A percentile compares a stretch with the other conserved stretches of the same genome.
Conservation (phyloP, 2,888 invertebrate genomes). For the Hipparchia semele region DNA sequence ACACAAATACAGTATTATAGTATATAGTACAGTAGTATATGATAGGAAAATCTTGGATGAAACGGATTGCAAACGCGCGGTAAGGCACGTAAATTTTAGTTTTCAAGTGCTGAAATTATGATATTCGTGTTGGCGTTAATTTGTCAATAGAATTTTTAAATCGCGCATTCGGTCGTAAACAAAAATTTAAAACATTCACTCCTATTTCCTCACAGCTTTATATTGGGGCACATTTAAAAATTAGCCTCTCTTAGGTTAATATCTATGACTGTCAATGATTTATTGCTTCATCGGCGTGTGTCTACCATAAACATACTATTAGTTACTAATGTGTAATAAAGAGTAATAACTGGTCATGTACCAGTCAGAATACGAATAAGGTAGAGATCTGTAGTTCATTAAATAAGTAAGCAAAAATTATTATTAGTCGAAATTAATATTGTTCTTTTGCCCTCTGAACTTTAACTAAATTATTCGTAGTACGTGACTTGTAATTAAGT, state of each 20-base stretch:
- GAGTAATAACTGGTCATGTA: too few relatives aligned
- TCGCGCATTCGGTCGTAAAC: too few relatives aligned
- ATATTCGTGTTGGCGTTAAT: too few relatives aligned
- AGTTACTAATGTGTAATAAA: not conserved
- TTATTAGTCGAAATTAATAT: not conserved
- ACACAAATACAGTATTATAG: too few relatives aligned
- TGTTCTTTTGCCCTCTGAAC: not conserved
- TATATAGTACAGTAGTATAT: too few relatives aligned
- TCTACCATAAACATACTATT: too few relatives aligned
- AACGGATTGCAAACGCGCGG: too few relatives aligned
- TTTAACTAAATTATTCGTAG: not conserved
- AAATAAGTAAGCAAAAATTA: not conserved
- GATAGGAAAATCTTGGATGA: too few relatives aligned
- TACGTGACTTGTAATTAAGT: not conserved
- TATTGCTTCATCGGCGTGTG: not conserved
- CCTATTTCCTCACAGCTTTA: not conserved
- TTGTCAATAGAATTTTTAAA: too few relatives aligned
- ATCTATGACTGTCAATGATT: not conserved
- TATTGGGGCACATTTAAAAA: not conserved
- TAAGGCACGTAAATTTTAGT: too few relatives aligned
- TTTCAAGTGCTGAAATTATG: not conserved
- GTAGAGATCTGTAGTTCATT: not conserved
- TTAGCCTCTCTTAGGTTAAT: not conserved
- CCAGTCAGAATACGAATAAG: too few relatives aligned
- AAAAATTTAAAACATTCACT: too few relatives aligned